These are phyloP conservation scores for Octomys mimax DNA, from an alignment of 2,797 vertebrate genomes.

Conservation along the genomic window DNA sequence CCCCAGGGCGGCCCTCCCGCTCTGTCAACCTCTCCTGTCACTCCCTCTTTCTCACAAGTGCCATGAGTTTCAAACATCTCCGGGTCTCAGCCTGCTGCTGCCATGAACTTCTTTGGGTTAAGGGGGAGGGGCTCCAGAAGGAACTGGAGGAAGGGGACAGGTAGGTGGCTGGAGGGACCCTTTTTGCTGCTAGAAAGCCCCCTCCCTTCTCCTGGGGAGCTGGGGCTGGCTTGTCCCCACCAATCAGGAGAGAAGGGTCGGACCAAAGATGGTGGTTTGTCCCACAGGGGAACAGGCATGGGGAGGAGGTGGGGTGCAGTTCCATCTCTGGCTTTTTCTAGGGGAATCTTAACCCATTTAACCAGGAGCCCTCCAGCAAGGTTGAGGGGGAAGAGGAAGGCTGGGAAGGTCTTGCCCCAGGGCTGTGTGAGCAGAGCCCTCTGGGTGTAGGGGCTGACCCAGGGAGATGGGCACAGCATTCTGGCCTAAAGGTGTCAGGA, in stretches of 20 bases:
- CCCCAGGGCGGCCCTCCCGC: conserved; percentile 31
- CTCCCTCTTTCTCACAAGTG: conserved; percentile 83
- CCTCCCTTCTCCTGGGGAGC: conserved; percentile 72
- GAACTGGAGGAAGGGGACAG: conserved; percentile 32
- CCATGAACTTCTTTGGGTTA: conserved; percentile 77
- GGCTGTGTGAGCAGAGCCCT: not conserved
- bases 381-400: not conserved
- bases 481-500: not conserved
- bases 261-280: conserved; percentile 84
- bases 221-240: conserved; percentile 76
- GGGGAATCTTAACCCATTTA: conserved; percentile 31
- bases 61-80: conserved; percentile 85
- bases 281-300: conserved; percentile 41
- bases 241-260: conserved; percentile 75
- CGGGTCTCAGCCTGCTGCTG: conserved; percentile 81
- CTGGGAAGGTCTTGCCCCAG: not conserved
- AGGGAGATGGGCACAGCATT: not conserved
- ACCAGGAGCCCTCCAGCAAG: conserved; percentile 23
- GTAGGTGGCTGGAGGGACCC: conserved; percentile 72
- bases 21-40: conserved; percentile 41
- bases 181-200: conserved; percentile 84
- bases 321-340: conserved; percentile 40
- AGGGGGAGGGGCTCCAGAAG: conserved; percentile 64
- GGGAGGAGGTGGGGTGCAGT: conserved; percentile 38
- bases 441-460: not conserved